These are phyloP conservation scores for Taxidea taxus DNA, from an alignment of 2,113 vertebrate species.

Conservation along the genomic window DNA sequence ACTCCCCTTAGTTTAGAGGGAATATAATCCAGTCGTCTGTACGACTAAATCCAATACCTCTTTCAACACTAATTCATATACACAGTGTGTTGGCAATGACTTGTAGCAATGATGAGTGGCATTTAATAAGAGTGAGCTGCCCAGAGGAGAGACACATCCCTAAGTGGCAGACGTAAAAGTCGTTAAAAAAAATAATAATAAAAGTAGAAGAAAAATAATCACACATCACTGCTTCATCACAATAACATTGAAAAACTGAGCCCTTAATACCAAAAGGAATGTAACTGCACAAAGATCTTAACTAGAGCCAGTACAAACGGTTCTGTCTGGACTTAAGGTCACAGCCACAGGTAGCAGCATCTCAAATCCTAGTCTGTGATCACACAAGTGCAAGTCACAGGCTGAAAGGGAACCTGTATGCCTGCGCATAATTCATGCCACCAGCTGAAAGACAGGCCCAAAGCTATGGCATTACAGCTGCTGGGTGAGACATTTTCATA, in stretches of 20 bases:
- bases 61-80: neutral
- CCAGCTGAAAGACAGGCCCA: neutral
- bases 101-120: neutral
- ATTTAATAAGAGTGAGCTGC: neutral
- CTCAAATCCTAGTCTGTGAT: neutral
- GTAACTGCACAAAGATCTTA: neutral
- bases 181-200: neutral
- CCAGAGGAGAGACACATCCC: neutral
- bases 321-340: neutral
- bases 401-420: neutral
- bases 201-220: slow-evolving; percentile 41
- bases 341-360: neutral
- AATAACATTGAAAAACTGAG: neutral
- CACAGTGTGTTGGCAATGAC: neutral
- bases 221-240: neutral
- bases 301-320: neutral
- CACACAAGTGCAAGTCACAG: neutral
- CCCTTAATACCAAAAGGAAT: neutral
- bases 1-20: neutral
- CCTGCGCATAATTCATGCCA: neutral
- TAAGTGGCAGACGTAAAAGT: neutral
- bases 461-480: neutral
- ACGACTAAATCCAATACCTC: neutral
- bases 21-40: neutral
- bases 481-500: neutral